These are phyloP conservation scores for Ligdia adustata DNA, from an alignment of 2,888 invertebrate species.

Conservation along the genomic window DNA sequence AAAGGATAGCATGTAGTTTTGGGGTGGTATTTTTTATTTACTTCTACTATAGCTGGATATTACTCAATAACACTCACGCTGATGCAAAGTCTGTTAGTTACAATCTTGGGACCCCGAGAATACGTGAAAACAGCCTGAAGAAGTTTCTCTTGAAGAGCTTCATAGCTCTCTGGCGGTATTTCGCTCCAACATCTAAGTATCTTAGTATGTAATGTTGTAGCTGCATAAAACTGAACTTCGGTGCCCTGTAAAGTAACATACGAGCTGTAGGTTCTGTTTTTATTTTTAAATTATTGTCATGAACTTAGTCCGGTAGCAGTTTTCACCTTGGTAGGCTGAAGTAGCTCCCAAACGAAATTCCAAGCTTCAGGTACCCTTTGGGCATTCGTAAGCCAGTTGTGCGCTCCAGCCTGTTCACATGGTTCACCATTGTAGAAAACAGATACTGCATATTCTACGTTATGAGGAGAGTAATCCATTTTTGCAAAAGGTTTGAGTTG, in stretches of 20 bases:
- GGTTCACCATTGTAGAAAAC: slow-evolving; percentile 86
- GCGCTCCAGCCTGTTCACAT: slow-evolving; percentile 89
- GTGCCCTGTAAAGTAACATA: slow-evolving; percentile 87
- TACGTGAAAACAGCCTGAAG: slow-evolving; percentile 90
- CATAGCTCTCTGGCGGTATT: slow-evolving; percentile 91
- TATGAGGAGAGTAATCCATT: slow-evolving; percentile 86
- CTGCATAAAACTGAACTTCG: slow-evolving; percentile 97
- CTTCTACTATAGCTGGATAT: no score
- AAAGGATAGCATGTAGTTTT: no score
- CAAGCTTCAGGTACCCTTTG: slow-evolving; percentile 95
- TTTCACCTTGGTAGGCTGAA: slow-evolving; percentile 90
- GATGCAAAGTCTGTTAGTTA: slow-evolving; percentile 93
- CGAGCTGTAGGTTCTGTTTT: no score
- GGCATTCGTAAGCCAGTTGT: slow-evolving; percentile 93
- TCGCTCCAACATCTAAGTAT: slow-evolving; percentile 94
- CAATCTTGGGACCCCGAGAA: slow-evolving; percentile 92
- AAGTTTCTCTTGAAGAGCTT: slow-evolving; percentile 89
- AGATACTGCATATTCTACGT: slow-evolving; percentile 87
- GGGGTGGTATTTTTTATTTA: no score
- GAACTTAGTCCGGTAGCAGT: no score
- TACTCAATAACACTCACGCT: slow-evolving; percentile 86
- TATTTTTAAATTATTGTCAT: no score
- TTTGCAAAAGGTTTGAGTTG: slow-evolving; percentile 12
- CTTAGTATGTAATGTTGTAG: slow-evolving; percentile 94
- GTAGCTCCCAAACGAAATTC: slow-evolving; percentile 96